Evolutionary conservation across 1,140 invertebrate species (phyloP).

Genomic region (Mactra quadrangularis): DNA sequence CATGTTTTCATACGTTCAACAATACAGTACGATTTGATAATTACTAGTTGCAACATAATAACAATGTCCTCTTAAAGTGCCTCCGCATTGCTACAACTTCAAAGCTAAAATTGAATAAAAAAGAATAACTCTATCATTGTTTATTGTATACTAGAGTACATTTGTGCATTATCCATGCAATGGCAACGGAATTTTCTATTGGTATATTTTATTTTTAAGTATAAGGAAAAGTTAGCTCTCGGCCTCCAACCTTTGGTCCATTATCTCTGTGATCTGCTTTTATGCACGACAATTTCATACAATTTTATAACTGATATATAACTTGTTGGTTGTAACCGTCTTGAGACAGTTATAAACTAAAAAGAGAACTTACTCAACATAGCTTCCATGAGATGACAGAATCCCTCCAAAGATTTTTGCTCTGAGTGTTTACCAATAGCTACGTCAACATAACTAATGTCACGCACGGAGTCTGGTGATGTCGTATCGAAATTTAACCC

Average conservation of each 20-base stretch:
- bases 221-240: not conserved
- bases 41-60: too few species aligned
- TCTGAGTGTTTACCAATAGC: conserved; percentile 17
- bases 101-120: too few species aligned
- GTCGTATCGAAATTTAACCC: conserved; percentile 27
- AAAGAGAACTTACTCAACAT: conserved; percentile 4
- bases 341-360: not conserved
- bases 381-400: conserved; percentile 20
- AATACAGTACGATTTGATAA: too few species aligned
- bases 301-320: not conserved
- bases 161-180: too few species aligned
- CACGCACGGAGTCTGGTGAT: not conserved
- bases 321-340: not conserved
- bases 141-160: too few species aligned
- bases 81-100: too few species aligned
- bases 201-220: not conserved
- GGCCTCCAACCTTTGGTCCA: not conserved
- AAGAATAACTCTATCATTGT: too few species aligned
- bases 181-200: too few species aligned
- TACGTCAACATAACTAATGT: conserved; percentile 32
- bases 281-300: not conserved
- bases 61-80: too few species aligned
- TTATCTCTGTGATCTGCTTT: not conserved
- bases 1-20: too few species aligned
- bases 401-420: not conserved